Base-by-base conservation (phyloP, 2,797 vertebrate genomes). In the Premnoplex brunnescens region DNA sequence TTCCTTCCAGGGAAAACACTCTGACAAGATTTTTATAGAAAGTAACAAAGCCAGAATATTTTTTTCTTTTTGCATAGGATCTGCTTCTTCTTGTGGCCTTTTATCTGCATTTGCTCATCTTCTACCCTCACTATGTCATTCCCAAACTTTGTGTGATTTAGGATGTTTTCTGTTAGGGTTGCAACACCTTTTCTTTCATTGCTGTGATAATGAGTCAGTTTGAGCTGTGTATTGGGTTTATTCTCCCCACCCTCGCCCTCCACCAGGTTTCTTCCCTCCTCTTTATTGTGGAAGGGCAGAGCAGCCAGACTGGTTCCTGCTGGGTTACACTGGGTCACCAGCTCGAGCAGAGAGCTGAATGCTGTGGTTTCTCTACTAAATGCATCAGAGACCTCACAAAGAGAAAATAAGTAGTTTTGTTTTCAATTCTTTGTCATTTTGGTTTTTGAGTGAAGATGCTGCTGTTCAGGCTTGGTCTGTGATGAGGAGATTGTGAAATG, bases 331-430 rank as follows among this genome's bases (percentile, higher is more conserved):
- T 46, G 77, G 43, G 43, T n/a, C 49, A 55, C 51, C 49, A 1
- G 2, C 46, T 41, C 0, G 1, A n/a, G n/a, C 3, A 3, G 12
- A 24, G 37, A 12, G 12, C 6, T 13, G 58, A 22, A 14, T 46
- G 48, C 71, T 72, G 68, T 2, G 6, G 4, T 22, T 26, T 18
- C 15, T 6, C 15, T n/a, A 34, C 32, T 27, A 3, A 48, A 13
- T 27, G 9, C 71, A 44, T 43, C 56, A 6, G 23, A 28, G 23
- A 30, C n/a, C 30, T 48, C 58, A 7, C 28, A n/a, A 24, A 36
- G 22, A 32, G 21, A 27, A 46, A 24, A 9, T 0, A 3, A 46
- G 37, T 3, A 19, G 17, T 34, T 79, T 30, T 77, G 44, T 64
- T 62, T 44, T 48, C 34, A 27, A 4, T 41, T 20, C 77, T 91